A percentile compares a stretch with the other conserved stretches of the same genome.
phyloP scores from a whole-genome alignment of 1,140 invertebrate genomes.

The Semibalanus balanoides region DNA sequence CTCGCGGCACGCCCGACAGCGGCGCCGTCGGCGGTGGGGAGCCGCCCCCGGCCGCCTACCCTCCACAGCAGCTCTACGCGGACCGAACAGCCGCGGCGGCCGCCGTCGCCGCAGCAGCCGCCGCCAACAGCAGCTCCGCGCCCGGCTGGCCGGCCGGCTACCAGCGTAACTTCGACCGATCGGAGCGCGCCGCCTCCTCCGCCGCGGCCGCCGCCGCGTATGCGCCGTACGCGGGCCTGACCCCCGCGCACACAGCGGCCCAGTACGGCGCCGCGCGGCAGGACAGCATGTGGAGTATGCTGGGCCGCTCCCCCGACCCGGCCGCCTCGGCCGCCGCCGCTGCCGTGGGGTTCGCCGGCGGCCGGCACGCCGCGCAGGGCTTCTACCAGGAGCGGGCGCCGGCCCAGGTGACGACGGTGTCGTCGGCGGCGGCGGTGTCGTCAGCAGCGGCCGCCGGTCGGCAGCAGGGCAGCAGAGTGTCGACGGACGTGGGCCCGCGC shows the following conservation, averaged over 20 bases:
- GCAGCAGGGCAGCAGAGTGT: no score
- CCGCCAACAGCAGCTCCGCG: constrained; percentile 28
- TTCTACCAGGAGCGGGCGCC: constrained; percentile 51
- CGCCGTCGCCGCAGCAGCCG: constrained; percentile 22
- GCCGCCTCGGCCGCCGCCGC: no score
- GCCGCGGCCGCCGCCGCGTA: no score
- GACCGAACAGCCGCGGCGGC: constrained; percentile 21
- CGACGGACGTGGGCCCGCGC: not conserved
- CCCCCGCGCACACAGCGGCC: no score
- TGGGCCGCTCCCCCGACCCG: constrained; percentile 69
- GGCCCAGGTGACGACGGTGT: not conserved
- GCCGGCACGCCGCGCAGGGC: constrained; percentile 75
- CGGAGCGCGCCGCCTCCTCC: no score
- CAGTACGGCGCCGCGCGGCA: constrained; percentile 20
- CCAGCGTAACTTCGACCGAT: constrained; percentile 9
- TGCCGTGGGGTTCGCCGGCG: constrained; percentile 68
- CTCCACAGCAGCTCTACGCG: constrained; percentile 23
- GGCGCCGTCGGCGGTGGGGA: constrained; percentile 24
- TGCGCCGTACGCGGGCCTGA: no score
- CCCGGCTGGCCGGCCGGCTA: constrained; percentile 17
- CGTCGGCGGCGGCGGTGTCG: no score
- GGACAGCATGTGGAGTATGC: constrained; percentile 61
- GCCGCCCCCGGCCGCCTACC: constrained; percentile 22
- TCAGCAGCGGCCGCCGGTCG: no score
- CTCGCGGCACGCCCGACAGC: constrained; percentile 29